Evolutionary conservation across 2,888 invertebrate species (phyloP).

Genomic region (Acheta domesticus): DNA sequence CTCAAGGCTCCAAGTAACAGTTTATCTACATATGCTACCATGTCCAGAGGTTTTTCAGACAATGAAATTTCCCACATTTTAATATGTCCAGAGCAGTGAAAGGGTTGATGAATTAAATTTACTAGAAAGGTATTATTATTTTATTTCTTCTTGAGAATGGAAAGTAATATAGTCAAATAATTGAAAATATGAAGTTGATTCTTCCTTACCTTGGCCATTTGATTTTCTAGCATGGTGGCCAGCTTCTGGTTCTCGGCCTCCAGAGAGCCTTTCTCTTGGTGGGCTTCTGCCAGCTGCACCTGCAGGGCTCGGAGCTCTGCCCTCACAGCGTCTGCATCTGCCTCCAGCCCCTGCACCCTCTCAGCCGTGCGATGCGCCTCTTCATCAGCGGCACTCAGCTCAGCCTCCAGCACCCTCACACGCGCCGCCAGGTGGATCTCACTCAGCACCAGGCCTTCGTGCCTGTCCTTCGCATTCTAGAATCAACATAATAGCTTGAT

Average conservation of each 20-base stretch:
- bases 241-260: constrained; percentile 77
- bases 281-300: constrained; percentile 65
- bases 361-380: constrained; percentile 68
- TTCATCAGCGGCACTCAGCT: constrained; percentile 58
- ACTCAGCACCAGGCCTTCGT: constrained; percentile 67
- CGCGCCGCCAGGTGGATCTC: constrained; percentile 75
- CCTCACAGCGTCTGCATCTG: constrained; percentile 68
- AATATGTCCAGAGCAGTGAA: no score
- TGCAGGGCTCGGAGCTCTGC: constrained; percentile 73
- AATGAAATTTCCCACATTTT: no score
- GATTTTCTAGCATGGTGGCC: constrained; percentile 75
- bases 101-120: no score
- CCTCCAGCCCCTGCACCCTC: constrained; percentile 63
- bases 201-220: constrained; percentile 67
- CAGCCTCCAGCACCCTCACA: constrained; percentile 60
- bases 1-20: no score
- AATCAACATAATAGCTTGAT: background rate
- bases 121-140: no score
- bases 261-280: constrained; percentile 70
- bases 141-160: no score
- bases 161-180: no score
- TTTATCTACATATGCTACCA: no score
- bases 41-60: no score
- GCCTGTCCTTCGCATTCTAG: constrained; percentile 72
- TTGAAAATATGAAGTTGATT: no score